Evolutionary conservation across 2,888 invertebrate species (phyloP), one percentile per base, ranked within the genome.

Genomic region (Syrista parreyssii): DNA sequence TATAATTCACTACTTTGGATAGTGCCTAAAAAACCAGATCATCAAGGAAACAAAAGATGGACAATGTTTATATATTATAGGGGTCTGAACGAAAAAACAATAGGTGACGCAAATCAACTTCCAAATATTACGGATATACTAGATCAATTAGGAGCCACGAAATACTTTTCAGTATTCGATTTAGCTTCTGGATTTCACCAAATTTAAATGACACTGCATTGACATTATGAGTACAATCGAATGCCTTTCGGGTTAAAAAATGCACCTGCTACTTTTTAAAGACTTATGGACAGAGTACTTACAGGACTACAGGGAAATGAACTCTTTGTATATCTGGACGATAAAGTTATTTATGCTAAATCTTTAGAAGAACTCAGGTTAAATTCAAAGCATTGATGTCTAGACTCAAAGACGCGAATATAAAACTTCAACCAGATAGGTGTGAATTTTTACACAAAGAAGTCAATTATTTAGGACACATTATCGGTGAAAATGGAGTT

Each of bases 171-270:
- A 1, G 88, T 88, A 0, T 40, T 91, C 40, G 91, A 91, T 79
- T 76, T 91, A n/a, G 86, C 89, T 4, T 85, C 85, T 3, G 91
- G 90, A 0, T 92, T 88, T 80, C 91, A 91, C 78, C 91, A 91
- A 83, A 88, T 91, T 15, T 32, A 79, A 76, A 84, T 90, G 81
- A 84, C 86, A 23, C 85, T 83, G 68, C 76, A 78, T 15, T 90
- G 88, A 36, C 90, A 89, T 78, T 89, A 84, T 73, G 86, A 91
- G 79, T 73, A 84, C 75, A 82, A 79, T 11, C 75, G 89, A 34
- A 87, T 90, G 86, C 89, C 88, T 0, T 90, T 91, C 81, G 91
- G 89, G 1, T 84, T 92, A 12, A 89, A 88, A 84, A 91, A 90
- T 78, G 90, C 91, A 1, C 91, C 92, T 0, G 87, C 88, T 1